Conservation (phyloP, 2,113 vertebrate species). For the Sylvietta virens region DNA sequence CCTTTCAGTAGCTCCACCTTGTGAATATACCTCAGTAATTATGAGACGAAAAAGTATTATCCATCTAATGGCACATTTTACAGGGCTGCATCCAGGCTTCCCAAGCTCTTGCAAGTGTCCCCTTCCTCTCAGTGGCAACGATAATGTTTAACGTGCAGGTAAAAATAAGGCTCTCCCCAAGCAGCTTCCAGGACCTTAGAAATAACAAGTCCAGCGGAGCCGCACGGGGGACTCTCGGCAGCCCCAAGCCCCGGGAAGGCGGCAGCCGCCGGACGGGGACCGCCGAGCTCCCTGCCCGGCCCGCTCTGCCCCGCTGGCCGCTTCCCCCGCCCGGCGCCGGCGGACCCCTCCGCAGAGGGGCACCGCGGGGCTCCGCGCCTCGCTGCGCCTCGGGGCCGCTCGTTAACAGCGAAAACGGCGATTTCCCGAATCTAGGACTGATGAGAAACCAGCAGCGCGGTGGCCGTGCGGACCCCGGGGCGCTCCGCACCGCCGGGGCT, state of each 20-base stretch:
- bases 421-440: background rate
- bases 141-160: background rate
- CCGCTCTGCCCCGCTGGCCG: background rate
- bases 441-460: background rate
- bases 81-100: background rate
- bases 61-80: background rate
- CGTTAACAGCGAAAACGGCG: background rate
- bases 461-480: background rate
- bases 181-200: background rate
- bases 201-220: background rate
- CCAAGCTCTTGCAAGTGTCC: background rate
- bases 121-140: background rate
- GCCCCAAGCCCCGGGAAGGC: background rate
- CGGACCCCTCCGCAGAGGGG: background rate
- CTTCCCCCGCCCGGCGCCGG: background rate
- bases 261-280: background rate
- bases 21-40: conserved; percentile 63
- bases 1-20: conserved; percentile 66
- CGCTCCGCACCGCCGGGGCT: background rate
- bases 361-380: background rate
- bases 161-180: background rate
- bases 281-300: background rate
- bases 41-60: conserved; percentile 17
- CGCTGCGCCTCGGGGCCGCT: background rate
- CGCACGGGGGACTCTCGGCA: background rate